A percentile compares a stretch with the other conserved stretches of the same genome.
Conservation (phyloP, 1,140 invertebrate species). For the Ceratosolen solmsi region DNA sequence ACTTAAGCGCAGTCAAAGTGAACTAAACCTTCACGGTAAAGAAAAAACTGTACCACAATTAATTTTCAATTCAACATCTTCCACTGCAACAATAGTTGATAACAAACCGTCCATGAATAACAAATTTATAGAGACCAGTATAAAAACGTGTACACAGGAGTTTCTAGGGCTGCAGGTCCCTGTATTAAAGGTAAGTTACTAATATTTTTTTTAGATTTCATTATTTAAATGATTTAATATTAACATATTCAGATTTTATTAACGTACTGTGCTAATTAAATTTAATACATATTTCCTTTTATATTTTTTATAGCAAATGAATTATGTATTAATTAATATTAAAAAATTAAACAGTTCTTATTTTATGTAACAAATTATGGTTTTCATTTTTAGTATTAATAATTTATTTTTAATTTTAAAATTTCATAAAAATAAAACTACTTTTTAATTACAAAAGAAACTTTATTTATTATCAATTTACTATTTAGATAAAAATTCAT, state of each 20-base stretch:
- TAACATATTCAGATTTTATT: too few species aligned
- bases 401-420: not conserved
- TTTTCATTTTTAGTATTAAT: not conserved
- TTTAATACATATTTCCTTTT: too few species aligned
- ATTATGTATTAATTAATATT: not conserved
- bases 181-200: slow-evolving; percentile 44
- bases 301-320: too few species aligned
- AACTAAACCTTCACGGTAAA: slow-evolving; percentile 63
- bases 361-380: not conserved
- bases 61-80: slow-evolving; percentile 70
- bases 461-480: not conserved
- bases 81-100: slow-evolving; percentile 69
- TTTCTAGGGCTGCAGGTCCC: slow-evolving; percentile 69
- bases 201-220: not conserved
- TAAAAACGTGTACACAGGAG: slow-evolving; percentile 57
- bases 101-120: slow-evolving; percentile 69
- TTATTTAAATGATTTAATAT: not conserved
- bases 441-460: not conserved
- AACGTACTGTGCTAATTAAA: too few species aligned
- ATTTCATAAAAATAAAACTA: not conserved
- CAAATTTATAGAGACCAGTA: slow-evolving; percentile 69
- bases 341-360: not conserved
- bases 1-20: slow-evolving; percentile 69
- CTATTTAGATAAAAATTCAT: not conserved
- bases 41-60: slow-evolving; percentile 58